Percentiles rank a stretch among this genome's conserved stretches.
Evolutionary conservation across 2,797 vertebrate species (phyloP).

Genomic region (Rhabdomys pumilio): DNA sequence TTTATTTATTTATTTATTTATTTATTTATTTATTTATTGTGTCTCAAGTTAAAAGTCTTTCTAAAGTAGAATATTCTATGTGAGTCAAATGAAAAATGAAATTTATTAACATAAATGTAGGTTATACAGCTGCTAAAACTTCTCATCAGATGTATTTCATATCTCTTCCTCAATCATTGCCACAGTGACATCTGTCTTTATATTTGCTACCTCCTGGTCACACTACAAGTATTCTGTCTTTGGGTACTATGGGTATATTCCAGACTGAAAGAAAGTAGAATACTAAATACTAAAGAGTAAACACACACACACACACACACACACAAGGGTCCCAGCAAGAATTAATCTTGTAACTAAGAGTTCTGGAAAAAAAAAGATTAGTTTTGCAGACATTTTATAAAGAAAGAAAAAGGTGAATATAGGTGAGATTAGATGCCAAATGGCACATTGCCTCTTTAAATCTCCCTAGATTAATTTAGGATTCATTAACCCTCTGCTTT

Average conservation of each 20-base stretch:
- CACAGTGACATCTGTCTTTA: not conserved
- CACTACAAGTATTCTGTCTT: not conserved
- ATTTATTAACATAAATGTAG: not conserved
- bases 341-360: not conserved
- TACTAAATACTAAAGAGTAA: not conserved
- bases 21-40: not conserved
- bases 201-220: not conserved
- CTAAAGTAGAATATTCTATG: not conserved
- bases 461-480: not conserved
- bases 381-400: not conserved
- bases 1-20: too few species aligned
- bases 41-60: constrained; percentile 39
- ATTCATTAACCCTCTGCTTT: not conserved
- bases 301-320: not conserved
- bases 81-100: not conserved
- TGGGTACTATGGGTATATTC: not conserved
- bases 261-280: not conserved
- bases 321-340: not conserved
- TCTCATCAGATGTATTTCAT: not conserved
- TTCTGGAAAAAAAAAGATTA: not conserved
- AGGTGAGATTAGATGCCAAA: not conserved
- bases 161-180: not conserved
- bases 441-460: not conserved
- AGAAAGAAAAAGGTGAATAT: not conserved
- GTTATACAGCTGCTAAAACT: not conserved